Evolutionary conservation across 2,113 vertebrate genomes (phyloP), one percentile per base, ranked within the genome.

Genomic region (Neomonachus schauinslandi): DNA sequence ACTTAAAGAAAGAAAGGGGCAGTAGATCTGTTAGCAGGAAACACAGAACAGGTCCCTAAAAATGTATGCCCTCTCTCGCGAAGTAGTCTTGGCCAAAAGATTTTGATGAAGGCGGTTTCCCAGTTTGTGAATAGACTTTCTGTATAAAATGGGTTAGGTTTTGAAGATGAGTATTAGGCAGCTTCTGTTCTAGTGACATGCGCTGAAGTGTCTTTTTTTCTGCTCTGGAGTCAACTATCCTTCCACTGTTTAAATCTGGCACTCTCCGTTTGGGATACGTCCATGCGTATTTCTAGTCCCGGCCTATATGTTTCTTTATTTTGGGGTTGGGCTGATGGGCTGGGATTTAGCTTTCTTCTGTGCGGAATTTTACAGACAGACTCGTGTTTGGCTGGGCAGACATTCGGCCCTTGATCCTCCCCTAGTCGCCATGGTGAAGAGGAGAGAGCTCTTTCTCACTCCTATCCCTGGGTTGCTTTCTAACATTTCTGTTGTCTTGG

Each of bases 401-500:
- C 55, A 0, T 39, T 49, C 12, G 19, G 46, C 46, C 65, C 49
- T 72, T 28, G 55, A 36, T 71, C 42, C 15, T 69, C 53, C 28
- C 46, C 1, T n/a, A 46, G 61, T 84, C 33, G 0, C 39, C 24
- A 2, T 19, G 53, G 77, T 65, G 51, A 95, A 98, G 69, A 57
- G 65, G 83, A 92, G 72, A 94, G 63, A 57, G 55, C 33, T 1
- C 42, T 95, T 76, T 94, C 92, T 97, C 46, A 72, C 67, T 71
- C 51, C 57, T 2, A 0, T 94, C 91, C 91, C 13, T 57, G 36
- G 74, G 61, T 97, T 63, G 55, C 97, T 97, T 96, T 86, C 18
- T 31, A 72, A 98, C 97, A 71, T 94, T 95, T 46, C 71, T 77
- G 39, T 96, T 97, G 92, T 97, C 8, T 39, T 80, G 90, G 95